Evolutionary conservation across 2,888 invertebrate genomes (phyloP).

Genomic region (Himalopsyche kuldschensis): DNA sequence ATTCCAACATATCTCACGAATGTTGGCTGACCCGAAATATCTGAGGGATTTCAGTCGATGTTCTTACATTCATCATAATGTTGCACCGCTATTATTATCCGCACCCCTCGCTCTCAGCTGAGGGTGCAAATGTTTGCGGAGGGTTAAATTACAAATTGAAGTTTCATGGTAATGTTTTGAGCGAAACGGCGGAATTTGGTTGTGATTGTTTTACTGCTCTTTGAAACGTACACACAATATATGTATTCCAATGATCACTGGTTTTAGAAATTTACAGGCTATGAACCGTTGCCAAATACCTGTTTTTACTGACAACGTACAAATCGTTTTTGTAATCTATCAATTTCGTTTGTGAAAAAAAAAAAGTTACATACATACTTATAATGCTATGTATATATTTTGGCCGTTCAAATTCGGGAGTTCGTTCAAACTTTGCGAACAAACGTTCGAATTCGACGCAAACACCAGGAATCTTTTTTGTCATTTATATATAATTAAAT

Average conservation of each 20-base stretch:
- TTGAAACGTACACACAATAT: background rate
- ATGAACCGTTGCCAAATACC: background rate
- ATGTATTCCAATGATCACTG: background rate
- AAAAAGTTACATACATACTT: no score
- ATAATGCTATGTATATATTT: no score
- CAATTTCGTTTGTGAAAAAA: no score
- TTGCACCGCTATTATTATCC: background rate
- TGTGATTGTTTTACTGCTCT: background rate
- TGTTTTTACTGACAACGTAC: background rate
- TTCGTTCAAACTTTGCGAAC: no score
- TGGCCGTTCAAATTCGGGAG: no score
- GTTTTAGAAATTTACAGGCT: background rate
- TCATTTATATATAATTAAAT: no score
- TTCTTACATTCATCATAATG: background rate
- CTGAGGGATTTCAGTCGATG: background rate
- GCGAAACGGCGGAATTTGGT: background rate
- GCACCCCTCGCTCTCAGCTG: background rate
- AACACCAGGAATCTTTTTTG: no score
- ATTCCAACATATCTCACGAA: no score
- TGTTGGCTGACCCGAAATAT: background rate
- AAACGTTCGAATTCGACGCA: no score
- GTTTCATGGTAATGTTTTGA: conserved; percentile 4
- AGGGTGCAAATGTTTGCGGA: conserved; percentile 15
- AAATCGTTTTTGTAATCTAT: background rate
- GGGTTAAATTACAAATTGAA: conserved; percentile 26